A percentile compares a stretch with the other conserved stretches of the same genome.
Conservation (phyloP, 1,140 invertebrate genomes). For the Tetragnatha versicolor region DNA sequence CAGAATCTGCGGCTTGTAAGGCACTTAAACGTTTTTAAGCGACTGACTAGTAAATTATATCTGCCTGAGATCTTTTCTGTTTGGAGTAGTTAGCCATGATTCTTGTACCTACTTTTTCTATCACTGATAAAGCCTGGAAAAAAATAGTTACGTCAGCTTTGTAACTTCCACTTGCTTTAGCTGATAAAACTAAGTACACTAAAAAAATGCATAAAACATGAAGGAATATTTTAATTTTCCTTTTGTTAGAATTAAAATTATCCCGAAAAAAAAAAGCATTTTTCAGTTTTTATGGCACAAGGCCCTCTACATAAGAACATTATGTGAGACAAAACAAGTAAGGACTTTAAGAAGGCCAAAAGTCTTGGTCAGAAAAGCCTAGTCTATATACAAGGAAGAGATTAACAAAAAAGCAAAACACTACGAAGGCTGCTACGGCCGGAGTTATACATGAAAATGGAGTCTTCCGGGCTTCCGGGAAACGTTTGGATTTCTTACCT, state of each 20-base stretch:
- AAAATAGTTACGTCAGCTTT: too few relatives aligned
- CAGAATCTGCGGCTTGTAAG: constrained; percentile 27
- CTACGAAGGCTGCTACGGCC: too few relatives aligned
- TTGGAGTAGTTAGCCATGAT: constrained; percentile 52
- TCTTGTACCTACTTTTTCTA: constrained; percentile 20
- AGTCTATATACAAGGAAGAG: too few relatives aligned
- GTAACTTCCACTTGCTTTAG: too few relatives aligned
- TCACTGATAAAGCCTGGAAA: constrained; percentile 39
- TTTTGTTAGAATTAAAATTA: not conserved
- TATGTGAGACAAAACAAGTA: not conserved
- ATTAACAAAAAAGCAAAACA: too few relatives aligned
- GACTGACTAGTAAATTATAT: constrained; percentile 54
- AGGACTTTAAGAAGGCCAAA: too few relatives aligned
- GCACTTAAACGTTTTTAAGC: constrained; percentile 12
- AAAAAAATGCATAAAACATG: not conserved
- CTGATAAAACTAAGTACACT: not conserved
- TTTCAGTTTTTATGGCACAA: too few relatives aligned
- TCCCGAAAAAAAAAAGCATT: not conserved
- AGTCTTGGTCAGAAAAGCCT: too few relatives aligned
- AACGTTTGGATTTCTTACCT: too few relatives aligned
- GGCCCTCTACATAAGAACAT: not conserved
- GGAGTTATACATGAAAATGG: too few relatives aligned
- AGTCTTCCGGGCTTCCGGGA: too few relatives aligned
- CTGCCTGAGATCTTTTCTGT: constrained; percentile 40
- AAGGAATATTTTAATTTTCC: not conserved